A percentile compares a stretch with the other conserved stretches of the same genome.
Conservation (phyloP, 1,140 invertebrate genomes). For the Helicorthomorpha holstii region DNA sequence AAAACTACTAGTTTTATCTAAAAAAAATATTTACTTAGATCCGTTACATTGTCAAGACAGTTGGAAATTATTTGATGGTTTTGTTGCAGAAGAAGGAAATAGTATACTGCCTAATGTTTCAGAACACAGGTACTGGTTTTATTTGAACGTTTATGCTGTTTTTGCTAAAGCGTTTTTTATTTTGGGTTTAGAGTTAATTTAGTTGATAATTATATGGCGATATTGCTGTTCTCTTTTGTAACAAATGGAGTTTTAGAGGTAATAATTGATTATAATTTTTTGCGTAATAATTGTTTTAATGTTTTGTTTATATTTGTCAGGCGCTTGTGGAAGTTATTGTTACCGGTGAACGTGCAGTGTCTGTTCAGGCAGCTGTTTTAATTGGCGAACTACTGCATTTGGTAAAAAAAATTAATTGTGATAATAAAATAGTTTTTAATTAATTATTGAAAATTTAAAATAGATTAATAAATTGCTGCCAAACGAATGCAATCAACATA, state of each 20-base stretch:
- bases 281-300: too few relatives aligned
- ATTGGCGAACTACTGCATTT: constrained; percentile 72
- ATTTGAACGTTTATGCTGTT: constrained; percentile 1
- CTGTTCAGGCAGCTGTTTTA: constrained; percentile 72
- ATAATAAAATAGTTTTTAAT: not conserved
- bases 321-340: constrained; percentile 83
- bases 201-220: constrained; percentile 72
- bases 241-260: constrained; percentile 63
- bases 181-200: constrained; percentile 56
- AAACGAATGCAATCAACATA: constrained; percentile 60
- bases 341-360: constrained; percentile 68
- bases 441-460: not conserved
- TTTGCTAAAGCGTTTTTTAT: constrained; percentile 7
- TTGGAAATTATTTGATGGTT: constrained; percentile 80
- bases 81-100: constrained; percentile 73
- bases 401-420: constrained; percentile 30
- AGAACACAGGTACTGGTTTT: constrained; percentile 32
- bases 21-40: constrained; percentile 29
- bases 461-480: constrained; percentile 48
- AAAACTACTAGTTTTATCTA: not conserved
- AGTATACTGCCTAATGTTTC: constrained; percentile 62
- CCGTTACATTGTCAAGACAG: constrained; percentile 52
- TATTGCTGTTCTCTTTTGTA: constrained; percentile 71
- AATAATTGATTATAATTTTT: constrained; percentile 7
- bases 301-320: constrained; percentile 21